Percentiles rank a stretch among this genome's conserved stretches.
phyloP scores from a whole-genome alignment of 2,888 invertebrate genomes.

The Malthinus flaveolus region DNA sequence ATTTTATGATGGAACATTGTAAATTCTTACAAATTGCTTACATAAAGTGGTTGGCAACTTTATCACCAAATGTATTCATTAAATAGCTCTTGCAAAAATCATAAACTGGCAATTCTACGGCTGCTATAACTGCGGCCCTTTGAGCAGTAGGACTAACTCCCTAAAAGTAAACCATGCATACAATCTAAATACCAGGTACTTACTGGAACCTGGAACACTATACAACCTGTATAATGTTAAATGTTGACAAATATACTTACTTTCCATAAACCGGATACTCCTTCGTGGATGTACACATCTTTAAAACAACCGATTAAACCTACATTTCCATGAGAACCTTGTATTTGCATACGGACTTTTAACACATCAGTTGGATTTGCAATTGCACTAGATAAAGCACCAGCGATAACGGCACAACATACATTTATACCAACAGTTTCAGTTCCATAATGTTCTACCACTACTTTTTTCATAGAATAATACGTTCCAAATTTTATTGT shows the following conservation, averaged over 20 bases:
- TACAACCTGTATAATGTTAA: background rate
- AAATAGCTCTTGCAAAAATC: constrained; percentile 84
- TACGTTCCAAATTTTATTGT: constrained; percentile 97
- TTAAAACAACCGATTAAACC: constrained; percentile 76
- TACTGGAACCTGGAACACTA: no score
- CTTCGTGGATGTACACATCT: constrained; percentile 83
- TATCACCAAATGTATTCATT: constrained; percentile 72
- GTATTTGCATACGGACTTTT: constrained; percentile 92
- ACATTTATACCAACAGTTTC: constrained; percentile 71
- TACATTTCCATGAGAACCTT: constrained; percentile 57
- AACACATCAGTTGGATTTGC: constrained; percentile 96
- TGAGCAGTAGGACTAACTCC: constrained; percentile 93
- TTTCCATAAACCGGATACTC: constrained; percentile 84
- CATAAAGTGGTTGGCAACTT: constrained; percentile 84
- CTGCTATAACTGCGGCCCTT: constrained; percentile 90
- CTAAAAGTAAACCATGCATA: constrained; percentile 53
- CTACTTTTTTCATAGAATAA: constrained; percentile 79
- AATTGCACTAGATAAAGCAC: constrained; percentile 91
- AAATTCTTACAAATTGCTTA: constrained; percentile 54
- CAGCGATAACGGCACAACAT: constrained; percentile 80
- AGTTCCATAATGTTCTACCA: constrained; percentile 61
- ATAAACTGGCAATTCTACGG: constrained; percentile 92
- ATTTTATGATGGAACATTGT: constrained; percentile 10
- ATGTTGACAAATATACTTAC: constrained; percentile 53
- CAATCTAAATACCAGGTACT: background rate